Percentiles rank a stretch among this genome's conserved stretches.
Evolutionary conservation across 2,797 vertebrate species (phyloP).

Genomic region (Oceanodroma leucorhoa): DNA sequence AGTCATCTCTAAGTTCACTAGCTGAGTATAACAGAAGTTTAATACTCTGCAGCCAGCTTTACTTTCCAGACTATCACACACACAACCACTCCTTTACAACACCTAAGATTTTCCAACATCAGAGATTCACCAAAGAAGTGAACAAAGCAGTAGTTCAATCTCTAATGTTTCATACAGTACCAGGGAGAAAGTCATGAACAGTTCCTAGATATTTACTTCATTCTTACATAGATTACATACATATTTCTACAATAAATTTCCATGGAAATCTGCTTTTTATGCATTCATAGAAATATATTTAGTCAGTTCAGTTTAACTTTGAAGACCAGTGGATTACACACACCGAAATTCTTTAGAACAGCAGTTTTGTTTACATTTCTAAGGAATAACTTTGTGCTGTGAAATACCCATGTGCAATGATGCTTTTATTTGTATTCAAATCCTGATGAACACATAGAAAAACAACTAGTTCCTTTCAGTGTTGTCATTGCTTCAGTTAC

Average conservation of each 20-base stretch:
- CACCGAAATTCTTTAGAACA: not conserved
- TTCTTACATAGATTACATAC: not conserved
- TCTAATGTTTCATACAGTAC: not conserved
- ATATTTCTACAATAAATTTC: not conserved
- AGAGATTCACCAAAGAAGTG: not conserved
- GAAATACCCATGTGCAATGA: not conserved
- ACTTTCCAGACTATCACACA: not conserved
- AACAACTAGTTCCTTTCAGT: not conserved
- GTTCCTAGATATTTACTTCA: not conserved
- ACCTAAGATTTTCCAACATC: not conserved
- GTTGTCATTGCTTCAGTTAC: not conserved
- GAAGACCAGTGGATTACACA: not conserved
- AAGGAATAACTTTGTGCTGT: not conserved
- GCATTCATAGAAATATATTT: not conserved
- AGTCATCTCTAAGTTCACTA: not conserved
- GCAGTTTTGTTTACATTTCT: not conserved
- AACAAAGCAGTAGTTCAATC: not conserved
- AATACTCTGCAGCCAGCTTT: not conserved
- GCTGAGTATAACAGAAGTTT: not conserved
- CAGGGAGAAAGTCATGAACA: not conserved
- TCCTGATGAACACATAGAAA: not conserved
- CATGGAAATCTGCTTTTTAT: not conserved
- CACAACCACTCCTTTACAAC: rapidly evolving
- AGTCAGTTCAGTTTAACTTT: not conserved
- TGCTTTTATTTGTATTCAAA: not conserved